Evolutionary conservation across 1,140 invertebrate species (phyloP).

Genomic region (Halictus rubicundus): DNA sequence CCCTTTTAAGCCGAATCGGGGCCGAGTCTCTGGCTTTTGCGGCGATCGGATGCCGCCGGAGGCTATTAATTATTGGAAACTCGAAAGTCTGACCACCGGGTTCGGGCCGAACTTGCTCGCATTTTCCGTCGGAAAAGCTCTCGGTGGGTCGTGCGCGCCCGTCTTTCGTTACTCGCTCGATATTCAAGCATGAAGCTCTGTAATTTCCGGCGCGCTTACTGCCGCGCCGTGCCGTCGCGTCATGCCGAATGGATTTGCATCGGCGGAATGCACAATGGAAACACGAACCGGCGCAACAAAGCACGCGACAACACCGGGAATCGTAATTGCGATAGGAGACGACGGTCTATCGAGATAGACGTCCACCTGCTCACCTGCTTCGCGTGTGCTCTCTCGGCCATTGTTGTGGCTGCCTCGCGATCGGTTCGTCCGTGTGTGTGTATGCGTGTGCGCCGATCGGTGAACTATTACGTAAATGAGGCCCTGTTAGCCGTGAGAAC

Average conservation of each 20-base stretch:
- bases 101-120: background rate
- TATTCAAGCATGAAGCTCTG: background rate
- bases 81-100: background rate
- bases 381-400: background rate
- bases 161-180: background rate
- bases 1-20: background rate
- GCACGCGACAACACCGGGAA: background rate
- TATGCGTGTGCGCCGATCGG: background rate
- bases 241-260: background rate
- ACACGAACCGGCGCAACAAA: constrained; percentile 1
- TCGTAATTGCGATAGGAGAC: background rate
- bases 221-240: background rate
- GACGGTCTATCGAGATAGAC: constrained; percentile 1
- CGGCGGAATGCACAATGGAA: background rate
- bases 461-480: constrained; percentile 11
- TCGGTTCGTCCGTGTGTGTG: background rate
- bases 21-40: background rate
- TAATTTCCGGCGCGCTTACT: background rate
- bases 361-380: background rate
- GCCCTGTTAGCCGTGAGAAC: background rate
- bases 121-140: background rate
- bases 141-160: background rate
- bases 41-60: background rate
- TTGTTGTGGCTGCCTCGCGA: background rate
- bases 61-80: constrained; percentile 1